A percentile compares a stretch with the other conserved stretches of the same genome.
phyloP scores from a whole-genome alignment of 2,797 vertebrate species.

The Neopelma chrysocephalum region DNA sequence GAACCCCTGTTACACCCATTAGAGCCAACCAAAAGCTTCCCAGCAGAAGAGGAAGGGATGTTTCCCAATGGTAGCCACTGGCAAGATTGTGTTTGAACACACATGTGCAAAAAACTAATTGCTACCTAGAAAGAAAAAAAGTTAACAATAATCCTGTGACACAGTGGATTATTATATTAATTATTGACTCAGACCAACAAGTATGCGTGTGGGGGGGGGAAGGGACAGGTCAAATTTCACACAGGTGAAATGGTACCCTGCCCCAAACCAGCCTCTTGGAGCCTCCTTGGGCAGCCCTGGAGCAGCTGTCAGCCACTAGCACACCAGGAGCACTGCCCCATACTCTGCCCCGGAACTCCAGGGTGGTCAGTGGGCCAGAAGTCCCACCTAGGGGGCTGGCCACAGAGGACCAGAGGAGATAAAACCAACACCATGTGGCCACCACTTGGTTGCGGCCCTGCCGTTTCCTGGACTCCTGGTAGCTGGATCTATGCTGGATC shows the following conservation, averaged over 20 bases:
- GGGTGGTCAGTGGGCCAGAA: neutral
- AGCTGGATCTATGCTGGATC: neutral
- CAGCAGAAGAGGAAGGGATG: neutral
- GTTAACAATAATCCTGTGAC: neutral
- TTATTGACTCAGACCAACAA: neutral
- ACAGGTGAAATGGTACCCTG: neutral
- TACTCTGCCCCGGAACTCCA: neutral
- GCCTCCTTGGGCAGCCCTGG: neutral
- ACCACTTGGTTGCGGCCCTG: neutral
- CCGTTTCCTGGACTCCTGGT: neutral
- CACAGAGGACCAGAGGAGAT: neutral
- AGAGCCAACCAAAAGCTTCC: neutral
- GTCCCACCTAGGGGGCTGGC: neutral
- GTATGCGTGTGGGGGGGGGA: too few species aligned
- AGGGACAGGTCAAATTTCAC: neutral
- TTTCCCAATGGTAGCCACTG: neutral
- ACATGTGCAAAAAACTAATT: neutral
- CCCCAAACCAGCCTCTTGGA: neutral
- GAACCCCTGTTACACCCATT: neutral
- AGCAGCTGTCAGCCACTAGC: neutral
- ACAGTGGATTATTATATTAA: neutral
- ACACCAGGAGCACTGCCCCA: neutral
- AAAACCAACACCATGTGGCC: neutral
- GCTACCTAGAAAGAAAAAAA: neutral
- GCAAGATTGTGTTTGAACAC: neutral